Evolutionary conservation across 2,888 invertebrate species (phyloP), one percentile per base, ranked within the genome.

Genomic region (Brenthis ino): DNA sequence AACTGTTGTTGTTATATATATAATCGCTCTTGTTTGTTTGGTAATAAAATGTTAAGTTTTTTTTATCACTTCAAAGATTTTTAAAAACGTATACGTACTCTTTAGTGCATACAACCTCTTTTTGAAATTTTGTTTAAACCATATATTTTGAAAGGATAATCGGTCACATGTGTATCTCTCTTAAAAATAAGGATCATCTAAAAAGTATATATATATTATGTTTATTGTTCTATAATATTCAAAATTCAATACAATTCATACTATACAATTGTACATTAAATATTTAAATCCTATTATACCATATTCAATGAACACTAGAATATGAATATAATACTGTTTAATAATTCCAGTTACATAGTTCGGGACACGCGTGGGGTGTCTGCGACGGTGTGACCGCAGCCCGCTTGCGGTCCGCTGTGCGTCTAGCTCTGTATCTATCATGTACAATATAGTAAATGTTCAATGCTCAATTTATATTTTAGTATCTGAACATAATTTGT

Each of bases 351-450:
- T 3, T 14, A 14, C 53, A 51, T 57, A 56, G 61, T 8, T 60
- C 56, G 61, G 48, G 48, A 48, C 28, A 51, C 16, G 67, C 67
- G 53, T 43, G 63, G 61, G 67, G 67, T 61, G 61, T 61, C 67
- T 61, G 61, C 60, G 65, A 65, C 53, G 60, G 37, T 51, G 57
- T 37, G 67, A 67, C 67, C 67, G 51, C 67, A 67, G 51, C 61
- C 58, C 55, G 60, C 14, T 64, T 68, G 65, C 55, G 68, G 68
- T 60, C 37, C 57, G 57, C 37, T 43, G 24, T 51, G 58, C 60
- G 65, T 51, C 57, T 58, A 54, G 64, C 16, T 24, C 53, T 33
- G 48, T 56, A 51, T 1, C 60, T 60, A 61, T 60, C 60, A 61
- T 55, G 56, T 67, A 24, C 48, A 63, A 16, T n/a, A 54, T 4